Conservation (phyloP, 2,113 vertebrate genomes). For the Mesoclemmys tuberculata region DNA sequence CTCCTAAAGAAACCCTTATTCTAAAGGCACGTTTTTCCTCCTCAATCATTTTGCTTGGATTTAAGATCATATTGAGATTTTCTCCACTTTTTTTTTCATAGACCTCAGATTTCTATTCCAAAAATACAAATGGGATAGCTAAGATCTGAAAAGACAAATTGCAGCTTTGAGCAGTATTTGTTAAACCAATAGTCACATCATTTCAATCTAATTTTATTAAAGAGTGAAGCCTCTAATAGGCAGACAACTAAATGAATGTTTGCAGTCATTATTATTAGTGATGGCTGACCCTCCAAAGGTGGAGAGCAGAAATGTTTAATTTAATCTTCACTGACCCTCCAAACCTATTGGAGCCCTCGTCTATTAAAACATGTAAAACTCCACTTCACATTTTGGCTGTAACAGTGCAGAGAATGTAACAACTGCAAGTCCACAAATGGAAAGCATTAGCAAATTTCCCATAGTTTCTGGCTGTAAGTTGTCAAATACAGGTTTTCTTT, state of each 20-base stretch:
- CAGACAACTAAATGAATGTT: not conserved
- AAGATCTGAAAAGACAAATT: constrained; percentile 17
- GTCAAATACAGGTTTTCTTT: constrained; percentile 22
- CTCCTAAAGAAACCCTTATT: not conserved
- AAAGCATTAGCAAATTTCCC: constrained; percentile 27
- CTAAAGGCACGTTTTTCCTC: not conserved
- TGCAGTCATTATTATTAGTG: not conserved
- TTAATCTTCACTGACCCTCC: constrained; percentile 13
- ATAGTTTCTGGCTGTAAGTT: not conserved
- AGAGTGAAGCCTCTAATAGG: not conserved
- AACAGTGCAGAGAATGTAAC: not conserved
- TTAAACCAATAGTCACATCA: not conserved
- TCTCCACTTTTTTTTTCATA: not conserved
- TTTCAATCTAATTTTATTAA: not conserved
- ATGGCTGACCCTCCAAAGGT: not conserved
- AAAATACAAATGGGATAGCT: not conserved
- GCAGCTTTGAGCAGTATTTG: not conserved
- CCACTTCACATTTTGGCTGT: not conserved
- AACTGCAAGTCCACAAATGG: not conserved
- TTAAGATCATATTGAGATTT: not conserved
- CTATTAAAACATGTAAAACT: not conserved
- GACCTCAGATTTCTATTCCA: not conserved
- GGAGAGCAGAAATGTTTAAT: not conserved
- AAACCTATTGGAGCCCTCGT: not conserved
- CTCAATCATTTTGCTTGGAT: not conserved